Percentiles rank a stretch among this genome's conserved stretches.
Conservation (phyloP, 2,888 invertebrate species). For the Sepioteuthis lessoniana region DNA sequence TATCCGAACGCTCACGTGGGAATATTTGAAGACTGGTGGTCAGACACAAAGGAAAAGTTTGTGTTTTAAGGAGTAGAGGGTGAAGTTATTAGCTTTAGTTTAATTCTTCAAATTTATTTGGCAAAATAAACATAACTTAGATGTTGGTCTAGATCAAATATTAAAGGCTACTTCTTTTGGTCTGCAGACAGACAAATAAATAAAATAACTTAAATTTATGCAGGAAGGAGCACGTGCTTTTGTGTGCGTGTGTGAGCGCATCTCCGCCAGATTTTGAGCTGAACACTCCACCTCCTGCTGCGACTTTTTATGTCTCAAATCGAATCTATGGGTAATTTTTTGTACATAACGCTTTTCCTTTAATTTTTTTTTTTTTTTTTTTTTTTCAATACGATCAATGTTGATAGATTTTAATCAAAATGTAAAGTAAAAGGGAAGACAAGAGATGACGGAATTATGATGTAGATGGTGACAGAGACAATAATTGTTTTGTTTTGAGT, state of each 20-base stretch:
- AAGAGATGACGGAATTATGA: not conserved
- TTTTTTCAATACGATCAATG: not conserved
- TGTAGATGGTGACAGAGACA: not conserved
- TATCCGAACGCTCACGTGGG: not conserved
- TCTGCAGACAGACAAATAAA: not conserved
- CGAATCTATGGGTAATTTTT: not conserved
- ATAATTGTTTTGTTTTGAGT: not conserved
- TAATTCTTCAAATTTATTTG: not conserved
- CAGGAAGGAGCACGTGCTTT: not conserved
- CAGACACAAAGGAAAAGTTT: not conserved
- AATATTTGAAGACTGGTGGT: not conserved
- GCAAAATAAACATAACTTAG: not conserved
- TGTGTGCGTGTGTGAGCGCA: not conserved
- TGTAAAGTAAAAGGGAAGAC: not conserved
- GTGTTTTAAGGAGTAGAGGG: not conserved
- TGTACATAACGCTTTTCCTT: not conserved
- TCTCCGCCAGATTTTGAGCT: not conserved
- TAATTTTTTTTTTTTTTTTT: too few relatives aligned
- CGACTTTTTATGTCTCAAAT: not conserved
- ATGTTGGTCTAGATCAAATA: not conserved
- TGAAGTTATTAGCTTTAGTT: not conserved
- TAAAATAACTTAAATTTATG: not conserved
- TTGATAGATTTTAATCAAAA: conserved; percentile 16
- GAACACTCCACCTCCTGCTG: not conserved
- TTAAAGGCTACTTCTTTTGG: not conserved